These are phyloP conservation scores for Hydrozoanthus tunicans DNA, from an alignment of 64 coral and sea anemone species.

Conservation along the genomic window DNA sequence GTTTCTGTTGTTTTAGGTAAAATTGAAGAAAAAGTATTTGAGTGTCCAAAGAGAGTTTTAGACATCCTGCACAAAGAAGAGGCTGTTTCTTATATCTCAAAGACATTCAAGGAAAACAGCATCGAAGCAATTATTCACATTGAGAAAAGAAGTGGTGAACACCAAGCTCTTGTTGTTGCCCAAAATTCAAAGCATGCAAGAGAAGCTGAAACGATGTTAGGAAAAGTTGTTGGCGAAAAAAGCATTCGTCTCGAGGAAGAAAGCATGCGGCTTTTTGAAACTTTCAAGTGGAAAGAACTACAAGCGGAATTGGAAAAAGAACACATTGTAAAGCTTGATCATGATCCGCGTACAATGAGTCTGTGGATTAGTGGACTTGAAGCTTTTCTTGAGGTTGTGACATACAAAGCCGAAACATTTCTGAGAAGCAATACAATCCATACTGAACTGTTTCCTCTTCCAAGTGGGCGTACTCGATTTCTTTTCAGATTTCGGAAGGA, in stretches of 20 bases:
- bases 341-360: not conserved
- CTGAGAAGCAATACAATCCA: conserved; percentile 62
- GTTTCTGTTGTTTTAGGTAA: conserved; percentile 50
- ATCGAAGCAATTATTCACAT: conserved; percentile 28
- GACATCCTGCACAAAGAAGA: conserved; percentile 4
- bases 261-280: conserved; percentile 23
- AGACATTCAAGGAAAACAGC: conserved; percentile 14
- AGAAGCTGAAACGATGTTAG: conserved; percentile 28
- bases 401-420: not conserved
- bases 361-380: conserved; percentile 66
- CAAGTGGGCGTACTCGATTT: conserved; percentile 36
- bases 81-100: not conserved
- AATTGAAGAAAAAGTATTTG: conserved; percentile 16
- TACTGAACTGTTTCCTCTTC: not conserved
- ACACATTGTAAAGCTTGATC: conserved; percentile 18
- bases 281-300: conserved; percentile 38
- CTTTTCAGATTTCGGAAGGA: conserved; percentile 31
- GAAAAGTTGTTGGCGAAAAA: conserved; percentile 33
- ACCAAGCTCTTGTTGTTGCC: conserved; percentile 27
- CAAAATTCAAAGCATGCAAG: not conserved
- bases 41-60: conserved; percentile 41
- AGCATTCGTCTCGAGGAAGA: conserved; percentile 32
- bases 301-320: not conserved
- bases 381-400: conserved; percentile 16
- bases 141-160: not conserved